Conservation (phyloP, 2,797 vertebrate genomes). For the Forpus xanthops region DNA sequence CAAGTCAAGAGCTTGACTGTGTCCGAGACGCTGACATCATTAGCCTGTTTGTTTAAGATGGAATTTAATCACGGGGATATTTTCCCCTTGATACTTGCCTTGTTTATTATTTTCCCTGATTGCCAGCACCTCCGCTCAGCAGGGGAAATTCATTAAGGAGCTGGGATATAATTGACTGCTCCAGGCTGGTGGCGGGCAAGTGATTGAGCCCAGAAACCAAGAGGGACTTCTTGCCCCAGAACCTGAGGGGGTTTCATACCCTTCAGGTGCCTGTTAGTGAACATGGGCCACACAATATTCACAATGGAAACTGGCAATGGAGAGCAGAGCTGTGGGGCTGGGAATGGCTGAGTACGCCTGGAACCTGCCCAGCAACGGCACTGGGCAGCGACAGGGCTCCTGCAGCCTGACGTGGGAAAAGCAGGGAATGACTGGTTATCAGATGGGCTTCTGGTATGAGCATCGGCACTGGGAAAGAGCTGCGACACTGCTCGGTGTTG, state of each 20-base stretch:
- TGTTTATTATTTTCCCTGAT: constrained; percentile 45
- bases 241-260: neutral
- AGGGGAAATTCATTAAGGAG: neutral
- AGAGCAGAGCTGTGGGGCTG: neutral
- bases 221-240: neutral
- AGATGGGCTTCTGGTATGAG: neutral
- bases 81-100: constrained; percentile 11
- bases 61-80: constrained; percentile 63
- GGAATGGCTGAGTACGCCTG: neutral
- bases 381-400: neutral
- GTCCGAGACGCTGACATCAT: constrained; percentile 58
- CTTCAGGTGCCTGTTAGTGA: neutral
- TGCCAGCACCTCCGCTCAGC: neutral
- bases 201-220: neutral
- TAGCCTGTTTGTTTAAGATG: constrained; percentile 61
- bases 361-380: neutral
- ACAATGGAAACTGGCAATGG: neutral
- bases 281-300: neutral
- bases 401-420: neutral
- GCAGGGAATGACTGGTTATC: accelerated
- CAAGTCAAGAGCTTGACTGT: constrained; percentile 44
- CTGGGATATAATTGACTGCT: neutral
- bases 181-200: neutral
- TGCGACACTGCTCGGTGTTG: neutral
- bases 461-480: neutral